Percentiles rank a stretch among this genome's conserved stretches.
Conservation (phyloP, 2,797 vertebrate genomes). For the Spinus pinus region DNA sequence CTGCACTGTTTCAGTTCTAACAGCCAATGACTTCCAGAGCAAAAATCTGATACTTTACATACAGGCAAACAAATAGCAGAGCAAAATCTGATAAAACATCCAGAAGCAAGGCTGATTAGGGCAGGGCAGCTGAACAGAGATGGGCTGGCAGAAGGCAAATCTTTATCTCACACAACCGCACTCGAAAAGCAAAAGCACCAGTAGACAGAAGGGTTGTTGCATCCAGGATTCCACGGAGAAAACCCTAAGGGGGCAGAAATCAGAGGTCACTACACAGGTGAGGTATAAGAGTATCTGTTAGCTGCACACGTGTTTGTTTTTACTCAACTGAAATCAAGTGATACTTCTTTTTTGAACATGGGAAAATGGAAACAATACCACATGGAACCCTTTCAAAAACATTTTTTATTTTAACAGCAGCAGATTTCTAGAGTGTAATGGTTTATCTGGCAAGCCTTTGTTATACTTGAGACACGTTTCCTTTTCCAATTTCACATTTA, state of each 20-base stretch:
- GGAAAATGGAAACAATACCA: background rate
- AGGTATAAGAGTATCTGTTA: background rate
- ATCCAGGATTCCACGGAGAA: background rate
- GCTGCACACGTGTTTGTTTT: background rate
- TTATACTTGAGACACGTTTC: background rate
- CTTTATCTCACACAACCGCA: background rate
- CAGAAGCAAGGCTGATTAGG: background rate
- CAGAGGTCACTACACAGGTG: background rate
- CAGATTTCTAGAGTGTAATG: background rate
- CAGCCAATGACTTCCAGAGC: background rate
- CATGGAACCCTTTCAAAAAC: background rate
- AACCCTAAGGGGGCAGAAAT: background rate
- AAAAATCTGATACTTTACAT: background rate
- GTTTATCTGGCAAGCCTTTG: conserved; percentile 18
- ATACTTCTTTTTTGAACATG: background rate
- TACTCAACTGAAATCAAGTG: background rate
- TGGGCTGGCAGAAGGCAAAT: background rate
- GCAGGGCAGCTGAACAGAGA: background rate
- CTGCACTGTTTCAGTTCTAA: background rate
- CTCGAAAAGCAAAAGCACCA: background rate
- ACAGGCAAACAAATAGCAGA: background rate
- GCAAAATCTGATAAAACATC: background rate
- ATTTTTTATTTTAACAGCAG: conserved; percentile 9
- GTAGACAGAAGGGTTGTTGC: background rate
- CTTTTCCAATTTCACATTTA: background rate